phyloP scores from a whole-genome alignment of 2,888 invertebrate genomes.

The Magallana nippona region DNA sequence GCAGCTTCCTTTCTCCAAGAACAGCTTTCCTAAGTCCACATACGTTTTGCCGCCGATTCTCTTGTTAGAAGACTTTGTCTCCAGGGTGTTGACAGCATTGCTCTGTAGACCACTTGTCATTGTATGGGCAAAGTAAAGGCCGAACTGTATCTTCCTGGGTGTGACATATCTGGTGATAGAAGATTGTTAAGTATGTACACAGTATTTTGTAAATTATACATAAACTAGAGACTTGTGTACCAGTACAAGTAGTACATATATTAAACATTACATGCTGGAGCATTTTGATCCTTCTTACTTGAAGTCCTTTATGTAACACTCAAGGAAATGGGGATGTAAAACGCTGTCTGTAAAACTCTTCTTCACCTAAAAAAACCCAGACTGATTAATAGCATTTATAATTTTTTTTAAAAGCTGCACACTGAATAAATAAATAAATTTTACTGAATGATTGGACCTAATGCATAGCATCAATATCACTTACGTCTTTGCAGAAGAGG shows the following conservation, averaged over 20 bases:
- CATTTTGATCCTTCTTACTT: neutral
- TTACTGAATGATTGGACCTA: neutral
- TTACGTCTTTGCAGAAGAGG: slow-evolving; percentile 64
- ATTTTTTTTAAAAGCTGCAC: too few relatives aligned
- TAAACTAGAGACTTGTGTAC: too few relatives aligned
- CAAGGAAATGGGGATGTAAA: neutral
- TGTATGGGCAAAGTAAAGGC: slow-evolving; percentile 46
- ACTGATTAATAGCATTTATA: too few relatives aligned
- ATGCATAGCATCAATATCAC: slow-evolving; percentile 25
- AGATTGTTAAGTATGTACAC: neutral
- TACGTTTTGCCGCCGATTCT: slow-evolving; percentile 54
- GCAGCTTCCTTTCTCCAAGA: slow-evolving; percentile 58
- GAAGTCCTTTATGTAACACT: slow-evolving; percentile 17
- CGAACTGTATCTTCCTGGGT: slow-evolving; percentile 44
- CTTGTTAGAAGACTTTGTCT: slow-evolving; percentile 54
- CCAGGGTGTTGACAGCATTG: slow-evolving; percentile 54
- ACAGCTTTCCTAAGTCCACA: slow-evolving; percentile 60
- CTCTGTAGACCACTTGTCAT: slow-evolving; percentile 52
- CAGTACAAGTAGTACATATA: too few relatives aligned
- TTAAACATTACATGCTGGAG: too few relatives aligned
- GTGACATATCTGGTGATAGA: slow-evolving; percentile 36
- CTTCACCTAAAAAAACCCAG: neutral
- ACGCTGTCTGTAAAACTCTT: slow-evolving; percentile 21
- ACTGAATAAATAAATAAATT: neutral
- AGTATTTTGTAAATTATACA: too few relatives aligned